Base-by-base conservation (phyloP, 2,113 vertebrate genomes). In the Phalacrocorax aristotelis region DNA sequence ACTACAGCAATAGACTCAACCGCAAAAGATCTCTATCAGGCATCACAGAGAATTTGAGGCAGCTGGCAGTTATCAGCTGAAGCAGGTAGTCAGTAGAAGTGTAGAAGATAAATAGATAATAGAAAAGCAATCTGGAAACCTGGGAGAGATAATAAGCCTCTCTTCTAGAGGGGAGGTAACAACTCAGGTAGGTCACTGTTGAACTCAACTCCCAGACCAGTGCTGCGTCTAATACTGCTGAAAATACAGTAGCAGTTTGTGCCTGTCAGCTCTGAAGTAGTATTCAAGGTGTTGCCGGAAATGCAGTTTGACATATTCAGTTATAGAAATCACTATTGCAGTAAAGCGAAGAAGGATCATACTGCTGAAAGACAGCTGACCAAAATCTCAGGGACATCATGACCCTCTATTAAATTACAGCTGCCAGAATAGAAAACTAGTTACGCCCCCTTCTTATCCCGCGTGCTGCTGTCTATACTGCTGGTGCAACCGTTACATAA, bases 21-120 rank as follows among this genome's bases (percentile, higher is more conserved):
- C 77, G 34, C 8, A 4, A 57, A 79, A 94, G 80, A 96, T 95
- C 83, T 89, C 52, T 93, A 69, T 91, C 78, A 52, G 62, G 32
- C 74, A 82, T 85, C 89, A 93, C 70, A 93, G 49, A 87, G 81
- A 87, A 76, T 87, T n/a, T 95, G 91, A 85, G 81, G 72, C 87
- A 95, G 83, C 66, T 96, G 91, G 80, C 83, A 89, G 27, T 89
- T 94, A 93, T 89, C 95, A 87, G 74, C 77, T 85, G 61, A 93
- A 95, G 54, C 74, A 95, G 81, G 61, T 89, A 96, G 74, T 72
- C 74, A 79, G 52, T 61, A 95, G 77, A 95, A 87, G 34, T 69
- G 44, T 70, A 89, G 81, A 89, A 94, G 93, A 89, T 76, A 97
- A 97, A 87, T 12, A 94, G 91, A 89, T 95, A 87, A 95, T 89